Conservation (phyloP, 2,888 invertebrate species). For the Phragmatobia fuliginosa region DNA sequence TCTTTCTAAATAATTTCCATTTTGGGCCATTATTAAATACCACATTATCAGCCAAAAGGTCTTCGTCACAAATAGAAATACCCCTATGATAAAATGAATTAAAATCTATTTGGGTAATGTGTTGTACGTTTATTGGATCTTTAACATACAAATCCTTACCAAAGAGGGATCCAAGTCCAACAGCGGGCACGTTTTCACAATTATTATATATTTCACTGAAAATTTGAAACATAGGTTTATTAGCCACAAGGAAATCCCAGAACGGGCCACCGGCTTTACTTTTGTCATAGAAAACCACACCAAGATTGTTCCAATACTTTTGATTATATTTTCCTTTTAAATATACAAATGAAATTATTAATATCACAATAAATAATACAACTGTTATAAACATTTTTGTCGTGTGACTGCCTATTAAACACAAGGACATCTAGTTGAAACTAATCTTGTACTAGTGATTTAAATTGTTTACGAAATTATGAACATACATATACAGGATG, state of each 20-base stretch:
- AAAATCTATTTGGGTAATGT: conserved; percentile 60
- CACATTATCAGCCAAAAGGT: conserved; percentile 62
- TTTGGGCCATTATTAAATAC: conserved; percentile 61
- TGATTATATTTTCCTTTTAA: conserved; percentile 61
- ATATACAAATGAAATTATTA: conserved; percentile 43
- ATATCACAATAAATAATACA: conserved; percentile 12
- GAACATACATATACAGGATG: background rate
- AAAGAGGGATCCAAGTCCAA: conserved; percentile 58
- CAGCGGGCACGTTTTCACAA: conserved; percentile 61
- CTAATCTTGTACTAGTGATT: background rate
- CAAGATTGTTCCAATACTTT: conserved; percentile 67
- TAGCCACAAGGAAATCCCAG: conserved; percentile 56
- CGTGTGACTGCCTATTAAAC: background rate
- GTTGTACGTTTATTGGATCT: conserved; percentile 60
- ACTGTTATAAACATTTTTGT: conserved; percentile 35
- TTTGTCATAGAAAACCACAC: conserved; percentile 58
- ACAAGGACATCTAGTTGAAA: conserved; percentile 7
- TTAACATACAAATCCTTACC: conserved; percentile 56
- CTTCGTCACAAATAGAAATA: conserved; percentile 52
- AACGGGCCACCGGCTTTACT: conserved; percentile 60
- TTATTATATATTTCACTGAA: conserved; percentile 60
- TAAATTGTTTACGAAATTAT: background rate
- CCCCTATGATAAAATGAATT: conserved; percentile 64
- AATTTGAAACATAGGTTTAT: conserved; percentile 60
- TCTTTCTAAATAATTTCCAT: conserved; percentile 73